phyloP scores from a whole-genome alignment of 1,140 invertebrate genomes.

The Scaptomyza montana region DNA sequence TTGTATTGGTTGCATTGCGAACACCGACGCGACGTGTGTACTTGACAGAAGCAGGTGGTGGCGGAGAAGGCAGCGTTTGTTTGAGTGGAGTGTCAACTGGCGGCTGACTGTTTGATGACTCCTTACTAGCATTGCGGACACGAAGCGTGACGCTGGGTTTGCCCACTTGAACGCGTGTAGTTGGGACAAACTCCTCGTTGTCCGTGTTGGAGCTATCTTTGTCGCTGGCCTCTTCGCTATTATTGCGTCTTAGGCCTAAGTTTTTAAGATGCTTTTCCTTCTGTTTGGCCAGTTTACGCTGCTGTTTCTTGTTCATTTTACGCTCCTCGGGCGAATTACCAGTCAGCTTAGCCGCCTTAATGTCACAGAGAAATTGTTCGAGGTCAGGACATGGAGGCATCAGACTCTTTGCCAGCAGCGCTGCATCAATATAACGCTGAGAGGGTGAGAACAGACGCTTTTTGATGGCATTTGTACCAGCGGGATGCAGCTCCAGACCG shows the following conservation, averaged over 20 bases:
- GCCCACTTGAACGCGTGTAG: constrained; percentile 72
- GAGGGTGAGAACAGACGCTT: constrained; percentile 73
- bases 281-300: constrained; percentile 83
- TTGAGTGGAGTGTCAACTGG: neutral
- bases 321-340: constrained; percentile 80
- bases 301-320: constrained; percentile 81
- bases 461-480: constrained; percentile 62
- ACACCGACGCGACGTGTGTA: constrained; percentile 41
- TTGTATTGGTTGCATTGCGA: neutral
- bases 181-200: constrained; percentile 82
- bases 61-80: constrained; percentile 18
- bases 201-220: constrained; percentile 74
- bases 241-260: constrained; percentile 83
- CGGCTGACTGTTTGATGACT: constrained; percentile 16
- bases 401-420: constrained; percentile 54
- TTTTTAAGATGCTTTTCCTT: constrained; percentile 86
- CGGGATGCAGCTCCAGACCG: constrained; percentile 43
- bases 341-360: constrained; percentile 69
- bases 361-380: constrained; percentile 74
- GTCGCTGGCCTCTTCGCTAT: constrained; percentile 70
- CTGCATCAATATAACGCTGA: constrained; percentile 70
- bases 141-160: constrained; percentile 77
- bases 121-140: constrained; percentile 61
- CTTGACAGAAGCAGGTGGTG: constrained; percentile 15
- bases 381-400: constrained; percentile 68